These are phyloP conservation scores for Antrozous pallidus DNA, from an alignment of 2,797 vertebrate genomes.

Conservation along the genomic window DNA sequence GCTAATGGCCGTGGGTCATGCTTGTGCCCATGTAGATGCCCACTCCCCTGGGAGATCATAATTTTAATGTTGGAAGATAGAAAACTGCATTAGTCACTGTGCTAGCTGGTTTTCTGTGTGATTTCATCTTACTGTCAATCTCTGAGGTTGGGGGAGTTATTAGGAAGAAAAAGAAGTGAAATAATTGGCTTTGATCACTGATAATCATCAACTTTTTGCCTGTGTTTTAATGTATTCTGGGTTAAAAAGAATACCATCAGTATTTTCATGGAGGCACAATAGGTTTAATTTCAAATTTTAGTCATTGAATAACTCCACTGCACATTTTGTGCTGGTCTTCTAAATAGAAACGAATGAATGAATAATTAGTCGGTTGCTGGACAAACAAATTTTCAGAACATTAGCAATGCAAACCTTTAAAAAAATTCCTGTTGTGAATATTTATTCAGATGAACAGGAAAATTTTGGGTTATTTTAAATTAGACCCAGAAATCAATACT, in stretches of 20 bases:
- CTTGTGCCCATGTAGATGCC: not conserved
- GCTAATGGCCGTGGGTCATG: not conserved
- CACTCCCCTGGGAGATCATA: not conserved
- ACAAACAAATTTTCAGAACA: slow-evolving; percentile 2
- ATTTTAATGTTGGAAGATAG: not conserved
- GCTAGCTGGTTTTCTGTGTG: not conserved
- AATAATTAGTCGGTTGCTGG: not conserved
- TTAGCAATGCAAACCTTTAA: slow-evolving; percentile 5
- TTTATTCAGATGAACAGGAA: not conserved
- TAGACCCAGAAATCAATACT: slow-evolving; percentile 50
- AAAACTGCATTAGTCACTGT: not conserved
- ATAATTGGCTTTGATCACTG: not conserved
- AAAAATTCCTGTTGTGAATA: slow-evolving; percentile 44
- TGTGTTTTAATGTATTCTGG: not conserved
- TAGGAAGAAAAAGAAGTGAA: slow-evolving; percentile 18
- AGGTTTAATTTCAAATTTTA: slow-evolving; percentile 23
- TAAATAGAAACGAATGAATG: not conserved
- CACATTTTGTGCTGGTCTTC: not conserved
- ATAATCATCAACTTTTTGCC: not conserved
- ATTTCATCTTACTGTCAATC: not conserved
- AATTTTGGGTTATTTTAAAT: slow-evolving; percentile 40
- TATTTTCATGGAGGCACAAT: not conserved
- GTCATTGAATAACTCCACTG: not conserved
- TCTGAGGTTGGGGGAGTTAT: not conserved
- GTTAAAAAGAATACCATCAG: not conserved